A percentile compares a stretch with the other conserved stretches of the same genome.
Conservation (phyloP, 2,888 invertebrate genomes). For the Cataglyphis rosenhaueri region DNA sequence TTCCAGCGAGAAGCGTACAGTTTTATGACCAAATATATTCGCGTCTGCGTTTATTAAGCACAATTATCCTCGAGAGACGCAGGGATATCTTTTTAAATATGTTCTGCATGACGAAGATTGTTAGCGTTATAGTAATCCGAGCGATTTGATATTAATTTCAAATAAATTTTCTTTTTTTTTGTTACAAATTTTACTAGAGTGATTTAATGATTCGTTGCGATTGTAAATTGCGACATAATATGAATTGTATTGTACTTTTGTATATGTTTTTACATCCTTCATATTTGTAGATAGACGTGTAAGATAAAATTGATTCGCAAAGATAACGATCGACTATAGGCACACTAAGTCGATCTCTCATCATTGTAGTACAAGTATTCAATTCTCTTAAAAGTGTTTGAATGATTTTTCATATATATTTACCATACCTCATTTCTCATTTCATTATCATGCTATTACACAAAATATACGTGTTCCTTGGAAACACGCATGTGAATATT, state of each 20-base stretch:
- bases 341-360: slow-evolving; percentile 11
- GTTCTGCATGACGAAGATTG: slow-evolving; percentile 68
- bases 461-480: background rate
- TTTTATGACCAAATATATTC: slow-evolving; percentile 80
- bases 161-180: slow-evolving; percentile 31
- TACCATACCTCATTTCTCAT: background rate
- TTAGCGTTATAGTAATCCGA: slow-evolving; percentile 44
- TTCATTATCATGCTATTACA: slow-evolving; percentile 13
- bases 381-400: slow-evolving; percentile 9
- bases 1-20: slow-evolving; percentile 71
- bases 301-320: slow-evolving; percentile 28
- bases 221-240: slow-evolving; percentile 30
- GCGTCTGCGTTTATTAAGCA: slow-evolving; percentile 73
- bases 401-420: slow-evolving; percentile 9
- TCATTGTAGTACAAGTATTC: slow-evolving; percentile 35
- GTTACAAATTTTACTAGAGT: slow-evolving; percentile 43
- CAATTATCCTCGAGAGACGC: slow-evolving; percentile 70
- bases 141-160: slow-evolving; percentile 16
- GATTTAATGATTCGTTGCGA: slow-evolving; percentile 43
- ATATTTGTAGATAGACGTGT: slow-evolving; percentile 34
- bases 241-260: slow-evolving; percentile 44
- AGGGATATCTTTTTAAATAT: slow-evolving; percentile 65
- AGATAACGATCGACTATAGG: slow-evolving; percentile 6
- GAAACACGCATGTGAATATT: background rate
- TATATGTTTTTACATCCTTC: slow-evolving; percentile 40